Evolutionary conservation across 2,113 vertebrate species (phyloP).

Genomic region (Cynoglossus semilaevis): DNA sequence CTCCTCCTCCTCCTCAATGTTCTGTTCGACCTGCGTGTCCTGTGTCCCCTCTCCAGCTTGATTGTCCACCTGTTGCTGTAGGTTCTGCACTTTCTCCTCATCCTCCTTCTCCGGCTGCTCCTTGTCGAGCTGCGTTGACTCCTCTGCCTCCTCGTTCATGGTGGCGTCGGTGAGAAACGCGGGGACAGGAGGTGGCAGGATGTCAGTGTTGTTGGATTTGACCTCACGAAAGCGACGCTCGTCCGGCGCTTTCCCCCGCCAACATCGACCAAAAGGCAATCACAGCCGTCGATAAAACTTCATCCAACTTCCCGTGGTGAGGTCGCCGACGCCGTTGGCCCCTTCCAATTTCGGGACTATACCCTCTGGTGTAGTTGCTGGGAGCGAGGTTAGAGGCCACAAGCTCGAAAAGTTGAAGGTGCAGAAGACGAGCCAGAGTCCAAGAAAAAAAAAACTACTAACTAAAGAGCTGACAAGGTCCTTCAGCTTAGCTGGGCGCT

Average conservation of each 20-base stretch:
- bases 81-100: background rate
- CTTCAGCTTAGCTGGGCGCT: constrained; percentile 18
- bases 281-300: constrained; percentile 21
- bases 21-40: background rate
- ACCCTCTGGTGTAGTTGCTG: background rate
- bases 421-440: background rate
- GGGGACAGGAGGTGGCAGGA: background rate
- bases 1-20: background rate
- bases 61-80: constrained; percentile 12
- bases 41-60: background rate
- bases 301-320: constrained; percentile 56
- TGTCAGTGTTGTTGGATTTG: constrained; percentile 18
- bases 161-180: constrained; percentile 1
- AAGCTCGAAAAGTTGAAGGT: background rate
- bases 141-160: constrained; percentile 49
- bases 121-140: constrained; percentile 8
- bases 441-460: background rate
- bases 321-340: constrained; percentile 21
- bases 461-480: constrained; percentile 8
- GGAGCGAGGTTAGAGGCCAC: constrained; percentile 30
- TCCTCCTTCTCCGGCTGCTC: constrained; percentile 10
- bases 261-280: constrained; percentile 31
- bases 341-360: background rate
- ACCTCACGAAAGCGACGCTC: constrained; percentile 3
- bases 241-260: background rate